Evolutionary conservation across 2,888 invertebrate species (phyloP).

Genomic region (Tetanocera ferruginea): DNA sequence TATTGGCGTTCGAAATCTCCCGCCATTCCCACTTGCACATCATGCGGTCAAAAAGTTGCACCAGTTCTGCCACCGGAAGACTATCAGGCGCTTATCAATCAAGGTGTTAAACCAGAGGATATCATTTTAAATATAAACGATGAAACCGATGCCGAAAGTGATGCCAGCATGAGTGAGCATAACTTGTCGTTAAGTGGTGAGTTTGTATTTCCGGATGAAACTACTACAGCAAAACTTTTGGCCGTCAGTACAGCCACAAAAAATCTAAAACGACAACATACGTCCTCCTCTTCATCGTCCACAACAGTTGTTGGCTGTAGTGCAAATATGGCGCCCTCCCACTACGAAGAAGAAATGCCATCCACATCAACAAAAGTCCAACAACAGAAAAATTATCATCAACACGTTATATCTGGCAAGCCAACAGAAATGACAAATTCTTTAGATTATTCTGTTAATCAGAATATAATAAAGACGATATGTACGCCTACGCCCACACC

Average conservation of each 20-base stretch:
- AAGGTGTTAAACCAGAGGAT: constrained; percentile 73
- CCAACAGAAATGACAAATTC: constrained; percentile 45
- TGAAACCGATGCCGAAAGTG: constrained; percentile 62
- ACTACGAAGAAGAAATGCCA: constrained; percentile 29
- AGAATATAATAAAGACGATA: constrained; percentile 34
- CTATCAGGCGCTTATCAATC: constrained; percentile 74
- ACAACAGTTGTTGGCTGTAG: constrained; percentile 3
- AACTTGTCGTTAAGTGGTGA: constrained; percentile 49
- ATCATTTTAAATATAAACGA: constrained; percentile 65
- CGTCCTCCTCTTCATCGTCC: constrained; percentile 35
- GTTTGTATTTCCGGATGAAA: constrained; percentile 65
- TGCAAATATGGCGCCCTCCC: neutral
- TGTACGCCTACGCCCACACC: constrained; percentile 26
- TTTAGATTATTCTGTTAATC: constrained; percentile 32
- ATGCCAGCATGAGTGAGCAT: constrained; percentile 51
- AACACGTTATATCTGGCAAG: constrained; percentile 2
- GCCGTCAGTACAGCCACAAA: constrained; percentile 63
- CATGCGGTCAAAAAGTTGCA: constrained; percentile 77
- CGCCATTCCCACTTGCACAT: constrained; percentile 80
- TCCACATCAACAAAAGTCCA: constrained; percentile 29
- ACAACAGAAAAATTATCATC: constrained; percentile 16
- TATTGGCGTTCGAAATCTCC: constrained; percentile 93
- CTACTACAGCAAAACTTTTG: constrained; percentile 66
- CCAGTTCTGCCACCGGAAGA: constrained; percentile 73
- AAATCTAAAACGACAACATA: constrained; percentile 63